These are phyloP conservation scores for Halcyon badia DNA, from an alignment of 2,797 vertebrate species.

Conservation along the genomic window DNA sequence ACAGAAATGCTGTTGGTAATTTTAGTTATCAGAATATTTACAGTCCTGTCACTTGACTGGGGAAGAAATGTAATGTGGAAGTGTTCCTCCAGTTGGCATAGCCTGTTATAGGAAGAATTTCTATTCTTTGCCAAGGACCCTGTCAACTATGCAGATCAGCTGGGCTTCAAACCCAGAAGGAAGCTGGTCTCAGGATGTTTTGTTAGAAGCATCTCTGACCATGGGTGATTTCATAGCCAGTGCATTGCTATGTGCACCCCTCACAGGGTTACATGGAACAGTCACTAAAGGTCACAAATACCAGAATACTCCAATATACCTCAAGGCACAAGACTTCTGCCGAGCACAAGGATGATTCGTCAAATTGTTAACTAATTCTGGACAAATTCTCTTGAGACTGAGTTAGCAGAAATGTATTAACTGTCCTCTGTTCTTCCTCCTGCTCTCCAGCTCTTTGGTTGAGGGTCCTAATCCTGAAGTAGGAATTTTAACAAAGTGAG, in stretches of 20 bases:
- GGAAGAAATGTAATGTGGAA: not conserved
- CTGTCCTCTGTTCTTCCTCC: not conserved
- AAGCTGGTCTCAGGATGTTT: not conserved
- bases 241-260: not conserved
- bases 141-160: not conserved
- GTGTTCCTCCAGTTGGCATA: not conserved
- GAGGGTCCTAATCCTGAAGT: not conserved
- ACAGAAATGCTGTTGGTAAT: not conserved
- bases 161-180: not conserved
- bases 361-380: not conserved
- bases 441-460: not conserved
- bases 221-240: not conserved
- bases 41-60: not conserved
- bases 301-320: not conserved
- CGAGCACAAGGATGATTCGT: not conserved
- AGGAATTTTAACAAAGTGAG: not conserved
- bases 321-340: not conserved
- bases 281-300: not conserved
- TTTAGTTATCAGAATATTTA: not conserved
- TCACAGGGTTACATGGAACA: not conserved
- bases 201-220: not conserved
- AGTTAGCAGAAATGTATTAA: not conserved
- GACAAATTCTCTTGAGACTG: not conserved
- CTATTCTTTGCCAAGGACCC: not conserved
- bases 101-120: not conserved